These are phyloP conservation scores for Clangula hyemalis DNA, from an alignment of 2,797 vertebrate genomes.

Conservation along the genomic window DNA sequence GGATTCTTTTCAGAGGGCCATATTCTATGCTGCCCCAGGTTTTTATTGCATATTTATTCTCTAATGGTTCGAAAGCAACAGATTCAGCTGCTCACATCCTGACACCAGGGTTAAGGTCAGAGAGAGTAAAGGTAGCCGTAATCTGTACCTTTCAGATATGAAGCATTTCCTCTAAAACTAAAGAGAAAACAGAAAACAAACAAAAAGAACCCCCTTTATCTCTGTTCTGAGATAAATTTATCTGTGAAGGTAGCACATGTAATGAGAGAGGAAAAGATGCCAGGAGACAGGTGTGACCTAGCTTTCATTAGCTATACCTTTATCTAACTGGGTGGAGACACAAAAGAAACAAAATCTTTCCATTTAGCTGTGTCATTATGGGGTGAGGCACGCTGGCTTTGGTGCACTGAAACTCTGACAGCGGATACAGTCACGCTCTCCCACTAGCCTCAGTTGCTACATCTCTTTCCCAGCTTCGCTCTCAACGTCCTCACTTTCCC, in stretches of 20 bases:
- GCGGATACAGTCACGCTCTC: slow-evolving; percentile 58
- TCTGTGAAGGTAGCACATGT: neutral
- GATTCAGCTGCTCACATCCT: neutral
- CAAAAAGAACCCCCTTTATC: slow-evolving; percentile 14
- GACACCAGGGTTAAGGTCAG: neutral
- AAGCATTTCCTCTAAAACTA: slow-evolving; percentile 23
- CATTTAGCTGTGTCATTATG: slow-evolving; percentile 67
- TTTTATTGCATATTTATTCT: neutral
- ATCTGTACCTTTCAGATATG: neutral
- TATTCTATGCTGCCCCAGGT: neutral
- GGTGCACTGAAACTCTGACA: slow-evolving; percentile 70
- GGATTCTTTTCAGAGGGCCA: neutral
- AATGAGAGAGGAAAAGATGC: slow-evolving; percentile 62
- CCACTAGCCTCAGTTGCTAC: slow-evolving; percentile 44
- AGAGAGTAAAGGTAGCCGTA: neutral
- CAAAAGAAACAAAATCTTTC: slow-evolving; percentile 66
- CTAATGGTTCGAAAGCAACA: neutral
- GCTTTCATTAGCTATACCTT: slow-evolving; percentile 57
- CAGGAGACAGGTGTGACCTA: slow-evolving; percentile 71
- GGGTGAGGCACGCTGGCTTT: slow-evolving; percentile 64
- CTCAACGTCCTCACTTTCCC: neutral
- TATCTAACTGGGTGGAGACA: slow-evolving; percentile 71
- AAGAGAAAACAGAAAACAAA: slow-evolving; percentile 50
- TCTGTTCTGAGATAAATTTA: neutral
- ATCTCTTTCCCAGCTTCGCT: slow-evolving; percentile 28